These are phyloP conservation scores for Hoplostethus mediterraneus DNA, from an alignment of 2,797 vertebrate genomes.

Conservation along the genomic window DNA sequence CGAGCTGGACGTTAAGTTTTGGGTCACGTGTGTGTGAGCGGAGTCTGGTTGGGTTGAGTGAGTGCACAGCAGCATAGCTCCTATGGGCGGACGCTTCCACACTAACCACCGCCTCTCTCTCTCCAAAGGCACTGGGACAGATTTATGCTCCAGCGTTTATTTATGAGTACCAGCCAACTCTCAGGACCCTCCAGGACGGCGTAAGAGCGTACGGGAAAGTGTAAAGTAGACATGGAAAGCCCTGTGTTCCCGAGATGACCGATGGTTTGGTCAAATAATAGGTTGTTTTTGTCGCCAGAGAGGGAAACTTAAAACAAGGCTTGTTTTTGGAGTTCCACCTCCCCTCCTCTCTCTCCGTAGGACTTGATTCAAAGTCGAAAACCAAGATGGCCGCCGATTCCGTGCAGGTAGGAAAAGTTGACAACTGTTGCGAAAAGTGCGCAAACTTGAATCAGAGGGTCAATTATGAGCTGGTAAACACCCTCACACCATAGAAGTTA, in stretches of 20 bases:
- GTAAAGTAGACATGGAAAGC: slow-evolving; percentile 71
- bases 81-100: slow-evolving; percentile 77
- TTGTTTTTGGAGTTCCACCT: slow-evolving; percentile 82
- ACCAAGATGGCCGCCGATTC: slow-evolving; percentile 89
- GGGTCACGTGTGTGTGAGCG: slow-evolving; percentile 55
- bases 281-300: slow-evolving; percentile 63
- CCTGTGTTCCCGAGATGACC: slow-evolving; percentile 67
- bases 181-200: slow-evolving; percentile 54
- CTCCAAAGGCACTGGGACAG: slow-evolving; percentile 72
- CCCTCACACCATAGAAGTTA: background rate
- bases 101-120: slow-evolving; percentile 80
- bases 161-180: slow-evolving; percentile 63
- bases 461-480: slow-evolving; percentile 16
- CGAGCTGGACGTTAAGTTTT: slow-evolving; percentile 5
- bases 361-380: slow-evolving; percentile 87
- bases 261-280: slow-evolving; percentile 59
- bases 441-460: slow-evolving; percentile 57
- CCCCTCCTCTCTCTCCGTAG: slow-evolving; percentile 81
- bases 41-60: slow-evolving; percentile 45
- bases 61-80: slow-evolving; percentile 45
- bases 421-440: slow-evolving; percentile 82
- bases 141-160: slow-evolving; percentile 61
- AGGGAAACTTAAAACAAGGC: slow-evolving; percentile 78
- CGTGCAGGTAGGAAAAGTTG: slow-evolving; percentile 90
- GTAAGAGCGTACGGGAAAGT: slow-evolving; percentile 54